phyloP scores from a whole-genome alignment of 2,888 invertebrate species.

The Psococerastis gibbosa region DNA sequence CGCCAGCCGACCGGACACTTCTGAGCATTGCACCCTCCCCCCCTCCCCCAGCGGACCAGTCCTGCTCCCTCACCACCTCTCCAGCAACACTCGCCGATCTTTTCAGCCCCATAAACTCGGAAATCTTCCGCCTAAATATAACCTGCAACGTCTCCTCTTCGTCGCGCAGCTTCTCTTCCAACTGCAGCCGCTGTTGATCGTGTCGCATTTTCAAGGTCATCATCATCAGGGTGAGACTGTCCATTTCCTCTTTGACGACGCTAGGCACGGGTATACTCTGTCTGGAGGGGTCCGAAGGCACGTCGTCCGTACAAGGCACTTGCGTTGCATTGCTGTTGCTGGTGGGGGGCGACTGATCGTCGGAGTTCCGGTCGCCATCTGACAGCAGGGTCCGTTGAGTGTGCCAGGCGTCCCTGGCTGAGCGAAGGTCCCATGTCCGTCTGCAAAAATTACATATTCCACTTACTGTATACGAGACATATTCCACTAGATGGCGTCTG shows the following conservation, averaged over 20 bases:
- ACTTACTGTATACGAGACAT: too few relatives aligned
- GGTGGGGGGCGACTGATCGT: too few relatives aligned
- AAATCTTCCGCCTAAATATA: not conserved
- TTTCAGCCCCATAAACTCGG: not conserved
- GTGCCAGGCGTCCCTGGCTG: slow-evolving; percentile 29
- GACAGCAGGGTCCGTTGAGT: slow-evolving; percentile 24
- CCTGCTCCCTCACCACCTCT: not conserved
- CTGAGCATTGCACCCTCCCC: not conserved
- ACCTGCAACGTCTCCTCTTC: not conserved
- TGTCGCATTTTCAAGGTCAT: slow-evolving; percentile 1
- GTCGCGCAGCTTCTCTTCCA: not conserved
- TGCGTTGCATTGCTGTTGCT: too few relatives aligned
- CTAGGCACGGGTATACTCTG: not conserved
- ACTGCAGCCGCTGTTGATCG: not conserved
- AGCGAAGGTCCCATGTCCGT: slow-evolving; percentile 22
- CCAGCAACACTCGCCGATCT: not conserved
- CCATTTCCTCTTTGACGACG: not conserved
- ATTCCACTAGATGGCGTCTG: too few relatives aligned
- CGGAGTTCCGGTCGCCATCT: too few relatives aligned
- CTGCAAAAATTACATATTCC: too few relatives aligned
- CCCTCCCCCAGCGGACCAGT: not conserved
- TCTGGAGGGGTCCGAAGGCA: slow-evolving; percentile 1
- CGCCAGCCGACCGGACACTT: not conserved
- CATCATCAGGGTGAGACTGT: not conserved
- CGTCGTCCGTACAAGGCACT: slow-evolving; percentile 5